Base-by-base conservation (phyloP, 2,797 vertebrate species). In the Darevskia mixta region DNA sequence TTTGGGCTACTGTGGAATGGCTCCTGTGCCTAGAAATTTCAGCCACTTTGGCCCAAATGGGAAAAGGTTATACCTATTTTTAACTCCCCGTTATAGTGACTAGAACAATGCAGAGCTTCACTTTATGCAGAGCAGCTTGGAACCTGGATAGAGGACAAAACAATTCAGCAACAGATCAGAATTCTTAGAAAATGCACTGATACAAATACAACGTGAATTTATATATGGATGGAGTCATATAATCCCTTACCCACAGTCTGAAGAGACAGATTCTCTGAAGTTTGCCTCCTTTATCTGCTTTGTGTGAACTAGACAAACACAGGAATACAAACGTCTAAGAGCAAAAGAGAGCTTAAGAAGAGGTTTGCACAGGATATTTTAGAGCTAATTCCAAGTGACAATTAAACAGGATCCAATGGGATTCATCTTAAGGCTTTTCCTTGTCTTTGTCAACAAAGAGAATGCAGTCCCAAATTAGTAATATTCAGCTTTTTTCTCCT, bases 401-500 rank as follows among this genome's bases (percentile, higher is more conserved):
- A 85, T 58, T 55, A 79, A 49, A 41, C 45, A 58, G 32, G 35
- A 67, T 67, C 32, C 32, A 38, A 3, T 41, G 43, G 18, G 55
- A 49, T 85, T 85, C 32, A 38, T 4, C 66, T 66, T n/a, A 76
- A 66, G n/a, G 38, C 11, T 64, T 67, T 10, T 55, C 15, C 5
- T 80, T 4, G 8, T 58, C 49, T 45, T 73, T 43, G 32, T 72
- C 35, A 27, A 72, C 18, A 55, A 38, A 55, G 71, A 64, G 23
- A 27, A 55, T 80, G 27, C 25, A 81, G 55, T 17, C 32, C n/a
- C 41, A 80, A 17, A 55, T 49, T 75, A 67, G 41, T 66, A 67
- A 75, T 76, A 81, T 80, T 67, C 66, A 84, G 49, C 27, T 6
- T 35, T 35, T 86, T 80, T 66, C 41, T 81, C 3, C n/a, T 89